These are phyloP conservation scores for Melanargia galathea DNA, from an alignment of 2,888 invertebrate genomes.

Conservation along the genomic window DNA sequence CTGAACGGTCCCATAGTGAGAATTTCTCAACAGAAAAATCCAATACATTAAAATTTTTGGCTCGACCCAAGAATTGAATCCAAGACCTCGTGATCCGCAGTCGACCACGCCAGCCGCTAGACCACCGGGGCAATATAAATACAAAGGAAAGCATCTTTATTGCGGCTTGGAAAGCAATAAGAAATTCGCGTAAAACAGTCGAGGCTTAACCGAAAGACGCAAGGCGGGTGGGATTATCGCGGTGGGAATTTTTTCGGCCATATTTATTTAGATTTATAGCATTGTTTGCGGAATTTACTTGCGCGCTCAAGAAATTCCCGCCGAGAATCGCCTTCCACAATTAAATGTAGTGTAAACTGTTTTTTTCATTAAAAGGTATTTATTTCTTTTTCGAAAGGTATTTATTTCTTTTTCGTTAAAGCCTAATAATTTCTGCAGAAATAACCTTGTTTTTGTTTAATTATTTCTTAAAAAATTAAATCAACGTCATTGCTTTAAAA, in stretches of 20 bases:
- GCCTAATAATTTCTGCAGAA: background rate
- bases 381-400: background rate
- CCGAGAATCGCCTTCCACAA: constrained; percentile 15
- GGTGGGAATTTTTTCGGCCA: constrained; percentile 36
- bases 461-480: too few species aligned
- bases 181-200: constrained; percentile 10
- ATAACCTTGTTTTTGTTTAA: background rate
- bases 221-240: constrained; percentile 13
- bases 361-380: background rate
- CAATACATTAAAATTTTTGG: too few species aligned
- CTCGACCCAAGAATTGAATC: too few species aligned
- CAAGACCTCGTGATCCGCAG: too few species aligned
- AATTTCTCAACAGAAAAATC: too few species aligned
- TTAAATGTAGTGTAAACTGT: constrained; percentile 10
- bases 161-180: constrained; percentile 2
- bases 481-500: too few species aligned
- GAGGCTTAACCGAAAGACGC: constrained; percentile 14
- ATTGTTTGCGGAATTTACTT: constrained; percentile 36
- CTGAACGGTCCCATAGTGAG: too few species aligned
- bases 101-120: too few species aligned
- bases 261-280: constrained; percentile 43
- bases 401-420: background rate
- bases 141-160: constrained; percentile 1
- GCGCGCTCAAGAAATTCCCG: constrained; percentile 20
- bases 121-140: background rate